Conservation (phyloP, 2,888 invertebrate genomes). For the Ornithoptera priamus region DNA sequence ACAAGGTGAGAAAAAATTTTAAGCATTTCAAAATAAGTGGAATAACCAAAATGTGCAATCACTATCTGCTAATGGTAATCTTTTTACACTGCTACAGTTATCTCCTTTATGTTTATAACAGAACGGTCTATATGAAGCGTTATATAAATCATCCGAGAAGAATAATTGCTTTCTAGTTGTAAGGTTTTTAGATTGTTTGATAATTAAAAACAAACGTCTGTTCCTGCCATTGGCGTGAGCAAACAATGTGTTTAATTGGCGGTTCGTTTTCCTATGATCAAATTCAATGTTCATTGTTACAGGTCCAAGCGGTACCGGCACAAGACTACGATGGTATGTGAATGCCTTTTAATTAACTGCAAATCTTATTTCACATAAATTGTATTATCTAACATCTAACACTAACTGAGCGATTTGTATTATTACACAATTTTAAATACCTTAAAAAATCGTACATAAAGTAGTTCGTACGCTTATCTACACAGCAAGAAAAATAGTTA, state of each 20-base stretch:
- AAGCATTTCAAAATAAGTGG: slow-evolving; percentile 8
- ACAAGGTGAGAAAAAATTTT: slow-evolving; percentile 5
- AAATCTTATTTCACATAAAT: slow-evolving; percentile 1
- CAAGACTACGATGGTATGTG: slow-evolving; percentile 79
- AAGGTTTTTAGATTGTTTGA: slow-evolving; percentile 14
- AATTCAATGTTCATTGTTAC: slow-evolving; percentile 69
- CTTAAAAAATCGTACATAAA: no score
- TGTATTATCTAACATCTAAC: background rate
- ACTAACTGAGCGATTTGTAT: slow-evolving; percentile 1
- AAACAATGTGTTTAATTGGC: slow-evolving; percentile 54
- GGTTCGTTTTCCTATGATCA: slow-evolving; percentile 49
- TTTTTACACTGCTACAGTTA: slow-evolving; percentile 11
- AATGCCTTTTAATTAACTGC: slow-evolving; percentile 15
- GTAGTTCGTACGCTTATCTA: no score
- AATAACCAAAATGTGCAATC: slow-evolving; percentile 14
- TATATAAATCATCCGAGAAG: background rate
- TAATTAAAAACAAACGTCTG: slow-evolving; percentile 15
- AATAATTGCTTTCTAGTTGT: slow-evolving; percentile 6
- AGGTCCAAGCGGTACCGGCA: slow-evolving; percentile 62
- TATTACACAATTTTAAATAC: no score
- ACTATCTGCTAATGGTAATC: slow-evolving; percentile 6
- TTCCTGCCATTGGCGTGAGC: slow-evolving; percentile 33
- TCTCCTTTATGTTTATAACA: slow-evolving; percentile 5
- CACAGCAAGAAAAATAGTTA: no score
- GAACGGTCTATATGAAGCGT: background rate